Evolutionary conservation across 2,797 vertebrate genomes (phyloP).

Genomic region (Heteromormyrus szaboi): DNA sequence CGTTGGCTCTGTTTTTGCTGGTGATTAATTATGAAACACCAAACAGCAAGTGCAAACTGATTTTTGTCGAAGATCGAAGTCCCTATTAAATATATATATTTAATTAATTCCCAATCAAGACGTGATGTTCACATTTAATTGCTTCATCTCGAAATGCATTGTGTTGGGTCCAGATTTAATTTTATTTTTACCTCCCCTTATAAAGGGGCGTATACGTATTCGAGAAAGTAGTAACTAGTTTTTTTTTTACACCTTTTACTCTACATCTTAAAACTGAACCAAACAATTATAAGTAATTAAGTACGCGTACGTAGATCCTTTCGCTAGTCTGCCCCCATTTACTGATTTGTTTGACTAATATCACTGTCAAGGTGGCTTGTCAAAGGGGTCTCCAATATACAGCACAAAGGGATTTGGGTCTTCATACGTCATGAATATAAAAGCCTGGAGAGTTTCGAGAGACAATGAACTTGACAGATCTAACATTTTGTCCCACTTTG

Average conservation of each 20-base stretch:
- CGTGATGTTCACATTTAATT: not conserved
- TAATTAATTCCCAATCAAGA: not conserved
- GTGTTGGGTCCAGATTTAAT: not conserved
- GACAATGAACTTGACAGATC: constrained; percentile 61
- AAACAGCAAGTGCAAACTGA: not conserved
- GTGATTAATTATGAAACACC: not conserved
- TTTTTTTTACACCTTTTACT: not conserved
- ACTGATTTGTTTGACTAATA: constrained; percentile 55
- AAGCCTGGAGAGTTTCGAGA: constrained; percentile 57
- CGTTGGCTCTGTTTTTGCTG: not conserved
- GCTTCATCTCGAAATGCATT: not conserved
- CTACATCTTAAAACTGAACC: not conserved
- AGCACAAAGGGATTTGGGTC: constrained; percentile 25
- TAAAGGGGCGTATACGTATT: not conserved
- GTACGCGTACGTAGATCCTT: not conserved
- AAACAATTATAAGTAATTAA: not conserved
- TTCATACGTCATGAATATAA: constrained; percentile 52
- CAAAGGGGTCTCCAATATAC: constrained; percentile 43
- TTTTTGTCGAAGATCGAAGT: not conserved
- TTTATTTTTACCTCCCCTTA: not conserved
- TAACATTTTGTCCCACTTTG: constrained; percentile 36
- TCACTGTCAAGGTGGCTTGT: constrained; percentile 47
- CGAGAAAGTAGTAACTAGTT: not conserved
- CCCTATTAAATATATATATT: not conserved
- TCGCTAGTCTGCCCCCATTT: not conserved